A percentile compares a stretch with the other conserved stretches of the same genome.
Conservation (phyloP, 2,888 invertebrate species). For the Tenthredo scrophulariae region DNA sequence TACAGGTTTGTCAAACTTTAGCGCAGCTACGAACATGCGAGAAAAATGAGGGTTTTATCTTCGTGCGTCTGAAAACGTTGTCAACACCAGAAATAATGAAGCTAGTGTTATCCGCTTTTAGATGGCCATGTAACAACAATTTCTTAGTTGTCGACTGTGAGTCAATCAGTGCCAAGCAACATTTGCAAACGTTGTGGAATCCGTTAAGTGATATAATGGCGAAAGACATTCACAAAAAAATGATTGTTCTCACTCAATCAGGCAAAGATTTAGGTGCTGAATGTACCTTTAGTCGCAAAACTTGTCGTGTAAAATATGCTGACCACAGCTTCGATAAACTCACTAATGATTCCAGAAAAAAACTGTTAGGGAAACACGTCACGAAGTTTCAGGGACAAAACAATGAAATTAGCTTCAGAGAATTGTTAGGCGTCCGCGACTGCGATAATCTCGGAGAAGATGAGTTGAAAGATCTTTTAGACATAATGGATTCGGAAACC, state of each 20-base stretch:
- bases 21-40: background rate
- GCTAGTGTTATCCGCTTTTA: background rate
- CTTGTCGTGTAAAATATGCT: background rate
- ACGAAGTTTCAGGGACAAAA: background rate
- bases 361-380: background rate
- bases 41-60: background rate
- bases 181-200: background rate
- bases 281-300: background rate
- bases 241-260: background rate
- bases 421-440: background rate
- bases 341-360: background rate
- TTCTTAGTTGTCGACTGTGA: background rate
- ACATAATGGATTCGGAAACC: background rate
- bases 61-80: background rate
- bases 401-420: background rate
- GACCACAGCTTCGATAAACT: background rate
- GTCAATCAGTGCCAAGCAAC: background rate
- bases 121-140: background rate
- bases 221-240: background rate
- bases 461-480: background rate
- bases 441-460: background rate
- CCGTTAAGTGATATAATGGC: background rate
- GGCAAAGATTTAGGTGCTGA: no score
- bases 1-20: background rate
- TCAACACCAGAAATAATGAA: background rate